Conservation (phyloP, 2,113 vertebrate species). For the Elaphurus davidianus region DNA sequence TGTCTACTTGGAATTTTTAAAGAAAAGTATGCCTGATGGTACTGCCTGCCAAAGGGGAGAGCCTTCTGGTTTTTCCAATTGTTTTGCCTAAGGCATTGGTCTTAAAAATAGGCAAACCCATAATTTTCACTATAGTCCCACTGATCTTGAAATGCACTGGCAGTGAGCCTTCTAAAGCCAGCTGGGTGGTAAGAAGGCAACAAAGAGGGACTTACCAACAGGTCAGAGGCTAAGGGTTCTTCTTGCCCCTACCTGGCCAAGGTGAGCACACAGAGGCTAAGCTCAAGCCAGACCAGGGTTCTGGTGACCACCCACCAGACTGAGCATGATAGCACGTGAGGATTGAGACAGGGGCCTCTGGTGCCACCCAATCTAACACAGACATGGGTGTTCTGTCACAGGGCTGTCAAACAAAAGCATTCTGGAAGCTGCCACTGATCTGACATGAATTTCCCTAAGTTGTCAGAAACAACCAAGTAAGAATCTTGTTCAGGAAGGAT, state of each 20-base stretch:
- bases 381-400: neutral
- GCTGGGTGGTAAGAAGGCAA: neutral
- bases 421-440: neutral
- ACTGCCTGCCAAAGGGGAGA: neutral
- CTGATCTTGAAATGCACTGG: neutral
- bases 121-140: neutral
- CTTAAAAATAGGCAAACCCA: constrained; percentile 5
- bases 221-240: neutral
- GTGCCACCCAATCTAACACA: neutral
- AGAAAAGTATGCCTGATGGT: neutral
- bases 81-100: neutral
- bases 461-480: neutral
- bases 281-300: neutral
- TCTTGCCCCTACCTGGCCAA: neutral
- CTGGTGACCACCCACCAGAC: neutral
- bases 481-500: neutral
- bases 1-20: neutral
- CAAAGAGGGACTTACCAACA: neutral
- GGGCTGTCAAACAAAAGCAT: neutral
- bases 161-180: neutral
- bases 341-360: neutral
- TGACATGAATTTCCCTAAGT: neutral
- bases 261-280: neutral
- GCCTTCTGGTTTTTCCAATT: neutral
- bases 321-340: neutral